A percentile compares a stretch with the other conserved stretches of the same genome.
Conservation (phyloP, 2,797 vertebrate genomes). For the Parauchenoglanis ngamensis region DNA sequence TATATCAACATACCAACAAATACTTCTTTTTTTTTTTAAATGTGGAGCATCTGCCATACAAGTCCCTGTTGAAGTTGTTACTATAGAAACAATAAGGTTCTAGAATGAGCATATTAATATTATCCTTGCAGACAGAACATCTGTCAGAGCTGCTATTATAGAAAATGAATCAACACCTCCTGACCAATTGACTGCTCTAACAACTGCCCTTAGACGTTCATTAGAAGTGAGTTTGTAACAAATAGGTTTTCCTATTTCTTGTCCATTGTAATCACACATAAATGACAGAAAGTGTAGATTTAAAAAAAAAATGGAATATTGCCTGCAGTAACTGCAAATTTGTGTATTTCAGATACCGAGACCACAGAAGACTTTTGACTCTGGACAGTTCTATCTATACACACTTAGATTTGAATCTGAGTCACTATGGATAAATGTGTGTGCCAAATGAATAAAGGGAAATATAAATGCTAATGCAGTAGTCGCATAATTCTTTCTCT, state of each 20-base stretch:
- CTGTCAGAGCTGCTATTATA: not conserved
- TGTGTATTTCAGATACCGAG: slow-evolving; percentile 1
- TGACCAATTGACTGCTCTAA: not conserved
- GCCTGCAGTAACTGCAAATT: not conserved
- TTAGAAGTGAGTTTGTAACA: not conserved
- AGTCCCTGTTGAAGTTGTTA: not conserved
- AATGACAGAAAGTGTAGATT: not conserved
- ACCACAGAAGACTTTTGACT: not conserved
- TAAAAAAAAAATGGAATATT: not conserved
- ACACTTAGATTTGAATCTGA: not conserved
- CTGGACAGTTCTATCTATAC: not conserved
- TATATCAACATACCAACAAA: not conserved
- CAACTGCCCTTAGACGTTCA: not conserved
- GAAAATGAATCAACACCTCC: not conserved
- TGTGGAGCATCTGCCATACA: not conserved
- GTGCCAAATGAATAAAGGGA: slow-evolving; percentile 19
- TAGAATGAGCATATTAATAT: too few relatives aligned
- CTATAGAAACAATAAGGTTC: not conserved
- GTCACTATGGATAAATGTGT: slow-evolving; percentile 7
- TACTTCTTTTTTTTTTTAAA: not conserved
- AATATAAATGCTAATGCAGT: slow-evolving; percentile 27
- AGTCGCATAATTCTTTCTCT: slow-evolving; percentile 24
- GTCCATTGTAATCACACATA: not conserved
- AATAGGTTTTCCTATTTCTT: not conserved
- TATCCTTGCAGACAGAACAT: not conserved